Evolutionary conservation across 2,888 invertebrate species (phyloP).

Genomic region (Rotaria macrura): DNA sequence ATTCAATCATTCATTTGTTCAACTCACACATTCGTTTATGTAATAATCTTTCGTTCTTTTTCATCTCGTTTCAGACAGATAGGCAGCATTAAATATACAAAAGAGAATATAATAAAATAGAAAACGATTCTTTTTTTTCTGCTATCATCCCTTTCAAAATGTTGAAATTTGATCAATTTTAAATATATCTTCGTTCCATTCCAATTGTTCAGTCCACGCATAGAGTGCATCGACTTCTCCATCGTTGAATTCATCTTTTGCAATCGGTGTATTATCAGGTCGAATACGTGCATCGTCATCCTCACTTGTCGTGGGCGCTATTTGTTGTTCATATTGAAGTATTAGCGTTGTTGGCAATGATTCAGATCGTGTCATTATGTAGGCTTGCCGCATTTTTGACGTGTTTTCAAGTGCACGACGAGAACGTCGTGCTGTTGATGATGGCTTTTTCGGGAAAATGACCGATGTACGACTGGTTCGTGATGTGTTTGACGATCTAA

Average conservation of each 20-base stretch:
- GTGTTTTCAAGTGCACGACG: conserved; percentile 24
- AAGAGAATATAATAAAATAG: background rate
- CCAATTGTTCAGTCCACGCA: conserved; percentile 48
- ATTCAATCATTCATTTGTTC: background rate
- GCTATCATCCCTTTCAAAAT: no score
- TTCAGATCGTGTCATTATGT: conserved; percentile 20
- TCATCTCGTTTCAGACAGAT: background rate
- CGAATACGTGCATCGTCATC: background rate
- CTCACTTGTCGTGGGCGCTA: background rate
- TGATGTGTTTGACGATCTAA: background rate
- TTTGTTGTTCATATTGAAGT: background rate
- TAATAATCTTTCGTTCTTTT: background rate
- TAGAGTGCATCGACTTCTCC: conserved; percentile 49
- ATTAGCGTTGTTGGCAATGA: background rate
- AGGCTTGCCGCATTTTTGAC: conserved; percentile 29
- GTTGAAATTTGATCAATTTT: background rate
- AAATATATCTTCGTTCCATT: conserved; percentile 40
- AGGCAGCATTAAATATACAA: background rate
- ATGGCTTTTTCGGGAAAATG: background rate
- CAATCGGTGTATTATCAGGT: conserved; percentile 28
- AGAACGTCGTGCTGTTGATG: conserved; percentile 22
- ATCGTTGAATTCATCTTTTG: conserved; percentile 24
- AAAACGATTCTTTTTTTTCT: background rate
- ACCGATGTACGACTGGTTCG: background rate
- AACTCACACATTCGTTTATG: background rate